These are phyloP conservation scores for Okamejei kenojei DNA, from an alignment of 2,797 vertebrate genomes.

Conservation along the genomic window DNA sequence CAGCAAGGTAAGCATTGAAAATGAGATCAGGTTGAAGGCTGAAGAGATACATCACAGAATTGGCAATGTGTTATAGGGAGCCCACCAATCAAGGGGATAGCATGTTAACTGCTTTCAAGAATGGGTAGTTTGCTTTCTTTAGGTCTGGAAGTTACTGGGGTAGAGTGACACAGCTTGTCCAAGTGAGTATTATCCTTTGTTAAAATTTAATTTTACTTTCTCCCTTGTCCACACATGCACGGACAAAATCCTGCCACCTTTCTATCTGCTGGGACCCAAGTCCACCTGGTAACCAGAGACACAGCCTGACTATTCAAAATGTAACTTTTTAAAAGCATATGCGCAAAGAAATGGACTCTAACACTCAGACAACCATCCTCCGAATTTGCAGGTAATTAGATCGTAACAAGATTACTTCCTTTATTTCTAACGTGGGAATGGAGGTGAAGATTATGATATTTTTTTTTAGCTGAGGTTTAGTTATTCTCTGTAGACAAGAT, in stretches of 20 bases:
- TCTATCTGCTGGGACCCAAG: not conserved
- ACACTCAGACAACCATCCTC: not conserved
- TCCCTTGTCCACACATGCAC: not conserved
- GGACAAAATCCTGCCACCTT: not conserved
- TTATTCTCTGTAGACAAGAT: no score
- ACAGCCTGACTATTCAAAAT: not conserved
- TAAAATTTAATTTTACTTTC: not conserved
- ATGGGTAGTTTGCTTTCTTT: not conserved
- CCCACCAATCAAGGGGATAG: not conserved
- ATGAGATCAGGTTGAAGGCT: not conserved
- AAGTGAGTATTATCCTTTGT: not conserved
- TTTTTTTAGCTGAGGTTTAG: no score
- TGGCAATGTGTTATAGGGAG: not conserved
- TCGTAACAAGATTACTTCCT: not conserved
- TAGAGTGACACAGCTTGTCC: not conserved
- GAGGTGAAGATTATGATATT: no score
- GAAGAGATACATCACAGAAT: not conserved
- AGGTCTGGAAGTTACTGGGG: not conserved
- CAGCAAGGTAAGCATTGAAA: not conserved
- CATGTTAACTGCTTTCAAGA: not conserved
- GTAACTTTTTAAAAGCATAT: not conserved
- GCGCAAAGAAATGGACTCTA: not conserved
- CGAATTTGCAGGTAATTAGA: not conserved
- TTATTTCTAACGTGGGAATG: no score
- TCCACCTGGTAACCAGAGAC: not conserved